Percentiles rank a stretch among this genome's conserved stretches.
Evolutionary conservation across 2,797 vertebrate species (phyloP).

Genomic region (Ptychobarbus kaznakovi): DNA sequence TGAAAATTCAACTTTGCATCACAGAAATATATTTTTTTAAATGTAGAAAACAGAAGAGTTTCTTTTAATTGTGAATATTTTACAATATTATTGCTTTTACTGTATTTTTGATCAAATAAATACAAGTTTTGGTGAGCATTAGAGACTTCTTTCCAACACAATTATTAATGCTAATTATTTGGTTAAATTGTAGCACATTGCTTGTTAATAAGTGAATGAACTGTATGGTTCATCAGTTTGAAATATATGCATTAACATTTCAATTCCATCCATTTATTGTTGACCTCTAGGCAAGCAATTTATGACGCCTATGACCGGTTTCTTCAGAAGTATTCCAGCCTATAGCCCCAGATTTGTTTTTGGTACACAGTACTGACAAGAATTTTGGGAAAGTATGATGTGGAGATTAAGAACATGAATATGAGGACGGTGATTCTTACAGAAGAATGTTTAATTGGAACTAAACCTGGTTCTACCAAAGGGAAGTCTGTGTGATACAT

Average conservation of each 20-base stretch:
- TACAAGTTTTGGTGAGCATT: background rate
- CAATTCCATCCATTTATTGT: slow-evolving; percentile 7
- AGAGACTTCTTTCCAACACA: background rate
- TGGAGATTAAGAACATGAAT: slow-evolving; percentile 1
- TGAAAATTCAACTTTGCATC: background rate
- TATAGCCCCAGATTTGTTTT: slow-evolving; percentile 55
- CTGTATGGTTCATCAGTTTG: background rate
- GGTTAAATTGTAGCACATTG: background rate
- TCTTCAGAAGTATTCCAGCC: slow-evolving; percentile 86
- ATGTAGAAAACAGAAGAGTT: background rate
- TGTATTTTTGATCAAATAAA: background rate
- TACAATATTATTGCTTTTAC: background rate
- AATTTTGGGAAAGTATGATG: slow-evolving; percentile 27
- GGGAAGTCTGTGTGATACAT: background rate
- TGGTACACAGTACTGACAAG: background rate
- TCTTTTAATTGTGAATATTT: background rate
- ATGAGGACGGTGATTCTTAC: slow-evolving; percentile 5
- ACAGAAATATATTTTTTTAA: background rate
- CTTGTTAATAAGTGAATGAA: background rate
- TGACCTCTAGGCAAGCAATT: slow-evolving; percentile 87
- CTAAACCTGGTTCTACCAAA: slow-evolving; percentile 45
- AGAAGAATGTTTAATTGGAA: slow-evolving; percentile 1
- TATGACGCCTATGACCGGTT: slow-evolving; percentile 95
- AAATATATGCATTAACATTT: background rate
- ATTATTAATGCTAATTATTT: background rate